Base-by-base conservation (phyloP, 2,888 invertebrate species). In the Brachypalpus laphriformis region DNA sequence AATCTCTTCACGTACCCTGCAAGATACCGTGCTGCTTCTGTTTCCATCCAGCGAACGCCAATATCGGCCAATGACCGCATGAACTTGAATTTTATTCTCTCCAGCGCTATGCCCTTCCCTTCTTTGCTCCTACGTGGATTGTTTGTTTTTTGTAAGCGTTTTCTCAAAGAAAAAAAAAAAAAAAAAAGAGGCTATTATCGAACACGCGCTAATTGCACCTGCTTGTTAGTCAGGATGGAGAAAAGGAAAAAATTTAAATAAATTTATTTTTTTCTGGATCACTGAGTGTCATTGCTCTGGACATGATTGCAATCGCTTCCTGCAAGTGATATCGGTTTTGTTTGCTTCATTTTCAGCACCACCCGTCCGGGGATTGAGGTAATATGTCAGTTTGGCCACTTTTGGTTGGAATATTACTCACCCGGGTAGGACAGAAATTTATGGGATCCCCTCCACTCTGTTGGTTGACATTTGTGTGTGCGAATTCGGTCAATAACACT, bases 21-120 rank as follows among this genome's bases (percentile, higher is more conserved):
- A 28, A 18, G 28, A n/a, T 37, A 22, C 37, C 37, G 22, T 34
- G 34, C 49, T 22, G 7, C 34, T 51, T 63, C 45, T 54, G 20
- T 8, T 25, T 25, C 47, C 57, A 59, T 8, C n/a, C 9, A 31
- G 5, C 37, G 9, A 37, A 28, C 25, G 45, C 37, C 18, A 47
- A 77, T 77, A 77, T 77, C 70, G 77, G 70, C 61, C 77, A 70
- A 70, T 34, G 77, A 70, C 77, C 77, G 77, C 77, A 45, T 77
- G 77, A 77, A 77, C 77, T 77, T 77, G 70, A 70, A 54, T 68
- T 51, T 51, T 14, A 3, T 66, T 76, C 51, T 22, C 9, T 42
- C 4, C 56, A 22, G 16, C 49, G 11, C 31, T 4, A 11, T 54
- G 16, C 45, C 42, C 25, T 25, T 16, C 45, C 14, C 11, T 45